Base-by-base conservation (phyloP, 2,113 vertebrate species). In the Chaetodon auriga region DNA sequence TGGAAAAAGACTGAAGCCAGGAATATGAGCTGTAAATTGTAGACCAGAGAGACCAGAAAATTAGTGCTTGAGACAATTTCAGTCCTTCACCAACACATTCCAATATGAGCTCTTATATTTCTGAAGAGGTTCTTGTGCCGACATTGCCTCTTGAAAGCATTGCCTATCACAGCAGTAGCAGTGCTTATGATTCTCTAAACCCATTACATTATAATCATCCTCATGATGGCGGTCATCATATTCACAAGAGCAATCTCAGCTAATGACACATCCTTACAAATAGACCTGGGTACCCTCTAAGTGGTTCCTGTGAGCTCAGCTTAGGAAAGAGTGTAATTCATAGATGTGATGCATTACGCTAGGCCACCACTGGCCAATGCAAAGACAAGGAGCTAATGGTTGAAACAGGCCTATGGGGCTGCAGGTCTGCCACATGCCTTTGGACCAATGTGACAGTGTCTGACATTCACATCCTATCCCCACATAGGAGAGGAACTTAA, bases 231-330 rank as follows among this genome's bases (percentile, higher is more conserved):
- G 80, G 65, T 81, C 66, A 81, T 90, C 76, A 81, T 78, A 84
- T 55, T 81, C 77, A 85, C 72, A 69, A 78, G 57, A 75, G 84
- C 84, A 63, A 86, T 81, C 80, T 83, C 81, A 66, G 77, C 82
- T 89, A 89, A 89, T 85, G 58, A 64, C 46, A 73, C 66, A 76
- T 68, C 73, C 61, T 75, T 90, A 87, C 79, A 84, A 89, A 91
- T 66, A 79, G 78, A 63, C 58, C 70, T 21, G 48, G 64, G 76
- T 64, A 74, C 60, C 66, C 68, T 80, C 41, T 73, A 54, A 69
- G 75, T 19, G 57, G 46, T 90, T 93, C 80, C 76, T 91, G 85
- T 73, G 54, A 82, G 65, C 85, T 92, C 86, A 91, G 89, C 90
- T 83, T 35, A 62, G 35, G 70, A 74, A 75, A 51, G 70, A 74